Conservation (phyloP, 2,797 vertebrate species). For the Otolemur crassicaudatus region DNA sequence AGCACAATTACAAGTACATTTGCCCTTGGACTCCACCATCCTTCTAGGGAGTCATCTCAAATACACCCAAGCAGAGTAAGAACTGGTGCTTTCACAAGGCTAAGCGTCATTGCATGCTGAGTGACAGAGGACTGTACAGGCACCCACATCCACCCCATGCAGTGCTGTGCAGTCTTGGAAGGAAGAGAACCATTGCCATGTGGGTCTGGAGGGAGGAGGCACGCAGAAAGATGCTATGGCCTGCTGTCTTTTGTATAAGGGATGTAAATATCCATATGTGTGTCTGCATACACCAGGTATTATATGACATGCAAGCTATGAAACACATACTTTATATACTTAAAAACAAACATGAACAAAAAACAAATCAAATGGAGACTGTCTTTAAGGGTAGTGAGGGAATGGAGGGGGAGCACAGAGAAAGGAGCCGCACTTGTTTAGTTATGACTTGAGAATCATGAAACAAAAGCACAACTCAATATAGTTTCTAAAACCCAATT, state of each 20-base stretch:
- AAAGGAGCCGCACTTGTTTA: not conserved
- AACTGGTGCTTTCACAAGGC: too few species aligned
- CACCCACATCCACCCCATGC: not conserved
- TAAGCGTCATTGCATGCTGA: not conserved
- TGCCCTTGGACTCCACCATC: not conserved
- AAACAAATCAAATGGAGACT: not conserved
- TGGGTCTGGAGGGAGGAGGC: not conserved
- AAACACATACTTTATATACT: fast-evolving
- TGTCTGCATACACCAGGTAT: too few species aligned
- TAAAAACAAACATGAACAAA: not conserved
- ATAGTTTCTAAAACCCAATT: not conserved
- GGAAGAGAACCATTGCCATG: not conserved
- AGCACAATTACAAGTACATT: not conserved
- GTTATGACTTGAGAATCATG: not conserved
- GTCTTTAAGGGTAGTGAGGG: not conserved
- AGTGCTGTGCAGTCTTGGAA: not conserved
- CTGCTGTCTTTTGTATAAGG: not conserved
- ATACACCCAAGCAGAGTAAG: not conserved
- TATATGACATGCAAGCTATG: not conserved
- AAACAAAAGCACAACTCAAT: not conserved
- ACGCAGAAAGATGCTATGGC: fast-evolving
- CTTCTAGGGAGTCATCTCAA: not conserved
- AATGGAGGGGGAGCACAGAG: not conserved
- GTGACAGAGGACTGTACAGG: fast-evolving
- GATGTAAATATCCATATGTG: not conserved